Evolutionary conservation across 2,113 vertebrate species (phyloP), one percentile per base, ranked within the genome.

Genomic region (Agapornis roseicollis): DNA sequence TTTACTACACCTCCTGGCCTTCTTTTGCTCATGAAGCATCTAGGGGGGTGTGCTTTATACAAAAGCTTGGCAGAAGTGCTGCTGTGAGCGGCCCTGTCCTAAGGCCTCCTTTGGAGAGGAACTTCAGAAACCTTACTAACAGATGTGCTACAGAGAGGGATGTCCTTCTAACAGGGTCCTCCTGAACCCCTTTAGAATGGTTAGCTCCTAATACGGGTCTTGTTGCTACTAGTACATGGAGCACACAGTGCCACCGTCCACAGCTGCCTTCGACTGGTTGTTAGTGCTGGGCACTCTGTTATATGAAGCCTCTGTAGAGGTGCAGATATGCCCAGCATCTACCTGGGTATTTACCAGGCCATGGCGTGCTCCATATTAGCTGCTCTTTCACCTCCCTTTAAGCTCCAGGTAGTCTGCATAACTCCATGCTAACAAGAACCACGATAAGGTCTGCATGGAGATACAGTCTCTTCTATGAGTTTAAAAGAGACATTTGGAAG

Each of bases 231-330:
- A 3, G 29, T 2, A 0, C 25, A 5, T 1, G 6, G 25, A 46
- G 68, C 46, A 17, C 1, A 0, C 0, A 0, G 52, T 58, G 47
- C 44, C 37, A 3, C 46, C 41, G 50, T 4, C 49, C 41, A 24
- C n/a, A 2, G 2, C 52, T 85, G 56, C 70, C 49, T 25, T 46
- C 60, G 76, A 13, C 50, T 46, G 53, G 20, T 22, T 55, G 22
- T 66, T 35, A 52, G 22, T 10, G 19, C 33, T 15, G 41, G 22
- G 20, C 35, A 27, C 12, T 46, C 41, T 0, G 2, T 1, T 4
- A 22, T 31, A 15, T 25, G 63, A 35, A 52, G 71, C 53, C n/a
- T 72, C 14, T 17, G 39, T 44, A 85, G 71, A n/a, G 47, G 27
- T 1, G 10, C 41, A 37, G 73, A 13, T 11, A 6, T 4, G 41